phyloP scores from a whole-genome alignment of 2,888 invertebrate genomes.

The Tyria jacobaeae region DNA sequence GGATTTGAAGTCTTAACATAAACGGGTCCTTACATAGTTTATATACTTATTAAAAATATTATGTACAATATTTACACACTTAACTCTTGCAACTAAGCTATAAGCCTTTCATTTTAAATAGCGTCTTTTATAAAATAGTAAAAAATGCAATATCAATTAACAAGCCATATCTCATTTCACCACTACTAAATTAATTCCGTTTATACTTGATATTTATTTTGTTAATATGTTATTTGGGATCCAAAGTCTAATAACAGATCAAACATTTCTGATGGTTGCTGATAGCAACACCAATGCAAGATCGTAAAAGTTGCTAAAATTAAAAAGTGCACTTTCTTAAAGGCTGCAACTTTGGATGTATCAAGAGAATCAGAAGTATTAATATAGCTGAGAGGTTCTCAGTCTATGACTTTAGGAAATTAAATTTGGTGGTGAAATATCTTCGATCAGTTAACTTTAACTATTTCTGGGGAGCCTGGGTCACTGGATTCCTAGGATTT shows the following conservation, averaged over 20 bases:
- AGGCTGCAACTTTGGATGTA: no score
- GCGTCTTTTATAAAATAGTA: slow-evolving; percentile 2
- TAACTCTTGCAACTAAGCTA: slow-evolving; percentile 26
- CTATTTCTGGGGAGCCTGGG: not conserved
- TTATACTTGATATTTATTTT: no score
- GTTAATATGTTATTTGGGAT: no score
- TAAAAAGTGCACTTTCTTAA: no score
- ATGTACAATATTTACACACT: slow-evolving; percentile 23
- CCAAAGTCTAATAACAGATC: not conserved
- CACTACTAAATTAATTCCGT: not conserved
- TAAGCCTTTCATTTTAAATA: slow-evolving; percentile 23
- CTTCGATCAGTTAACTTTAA: not conserved
- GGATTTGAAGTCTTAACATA: slow-evolving; percentile 2
- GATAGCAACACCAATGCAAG: not conserved
- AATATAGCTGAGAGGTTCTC: not conserved
- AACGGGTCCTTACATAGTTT: slow-evolving; percentile 17
- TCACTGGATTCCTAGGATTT: slow-evolving; percentile 72
- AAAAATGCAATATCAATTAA: not conserved
- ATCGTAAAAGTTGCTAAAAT: no score
- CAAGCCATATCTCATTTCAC: not conserved
- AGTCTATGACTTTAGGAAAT: not conserved
- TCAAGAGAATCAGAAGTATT: no score
- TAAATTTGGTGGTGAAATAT: not conserved
- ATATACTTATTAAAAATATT: slow-evolving; percentile 1
- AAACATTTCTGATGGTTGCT: not conserved